phyloP scores from a whole-genome alignment of 2,113 vertebrate species.

The Psilopsiagon aymara region DNA sequence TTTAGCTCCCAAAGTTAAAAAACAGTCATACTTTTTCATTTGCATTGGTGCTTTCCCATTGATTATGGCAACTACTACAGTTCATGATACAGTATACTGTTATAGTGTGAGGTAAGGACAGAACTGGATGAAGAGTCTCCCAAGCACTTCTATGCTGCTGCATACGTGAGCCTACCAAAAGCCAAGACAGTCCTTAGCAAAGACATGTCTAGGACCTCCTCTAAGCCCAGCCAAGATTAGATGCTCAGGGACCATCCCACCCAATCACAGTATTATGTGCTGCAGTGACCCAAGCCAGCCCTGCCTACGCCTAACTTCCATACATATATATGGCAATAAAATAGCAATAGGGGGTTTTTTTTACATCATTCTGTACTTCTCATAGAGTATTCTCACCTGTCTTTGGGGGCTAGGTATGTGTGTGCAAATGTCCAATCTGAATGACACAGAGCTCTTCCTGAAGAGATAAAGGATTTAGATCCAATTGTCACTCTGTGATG shows the following conservation, averaged over 20 bases:
- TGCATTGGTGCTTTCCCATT: background rate
- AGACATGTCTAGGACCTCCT: background rate
- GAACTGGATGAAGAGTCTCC: background rate
- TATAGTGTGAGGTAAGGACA: background rate
- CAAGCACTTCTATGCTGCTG: background rate
- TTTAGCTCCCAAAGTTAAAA: background rate
- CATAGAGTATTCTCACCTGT: background rate
- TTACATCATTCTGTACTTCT: background rate
- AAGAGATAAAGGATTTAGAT: background rate
- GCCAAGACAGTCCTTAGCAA: background rate
- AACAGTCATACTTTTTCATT: background rate
- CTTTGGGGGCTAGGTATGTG: background rate
- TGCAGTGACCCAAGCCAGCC: background rate
- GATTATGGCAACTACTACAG: background rate
- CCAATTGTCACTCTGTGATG: background rate
- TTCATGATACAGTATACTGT: background rate
- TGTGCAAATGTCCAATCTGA: background rate
- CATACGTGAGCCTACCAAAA: background rate
- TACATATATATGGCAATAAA: background rate
- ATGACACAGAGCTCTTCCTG: background rate
- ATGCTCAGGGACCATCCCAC: background rate
- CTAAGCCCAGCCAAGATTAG: background rate
- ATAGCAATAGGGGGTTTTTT: background rate
- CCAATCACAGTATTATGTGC: background rate
- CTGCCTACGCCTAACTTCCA: background rate